Percentiles rank a stretch among this genome's conserved stretches.
Conservation (phyloP, 2,797 vertebrate species). For the Xyrichtys novacula region DNA sequence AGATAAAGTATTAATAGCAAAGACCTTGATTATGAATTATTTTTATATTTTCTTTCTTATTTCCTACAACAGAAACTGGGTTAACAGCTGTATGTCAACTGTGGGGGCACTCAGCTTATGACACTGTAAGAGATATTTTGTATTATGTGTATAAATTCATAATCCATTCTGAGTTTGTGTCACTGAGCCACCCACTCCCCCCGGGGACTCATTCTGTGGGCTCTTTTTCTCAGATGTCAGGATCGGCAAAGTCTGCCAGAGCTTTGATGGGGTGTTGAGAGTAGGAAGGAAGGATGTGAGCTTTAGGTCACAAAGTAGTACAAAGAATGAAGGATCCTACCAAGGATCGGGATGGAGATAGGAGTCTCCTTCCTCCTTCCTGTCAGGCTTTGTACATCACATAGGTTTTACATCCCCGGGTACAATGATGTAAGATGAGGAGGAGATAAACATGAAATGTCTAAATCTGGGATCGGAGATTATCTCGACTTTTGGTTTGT, state of each 20-base stretch:
- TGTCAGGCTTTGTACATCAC: conserved; percentile 57
- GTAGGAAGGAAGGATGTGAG: conserved; percentile 48
- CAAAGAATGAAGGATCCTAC: conserved; percentile 66
- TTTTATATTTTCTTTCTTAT: not conserved
- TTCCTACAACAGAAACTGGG: not conserved
- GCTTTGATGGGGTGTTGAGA: conserved; percentile 76
- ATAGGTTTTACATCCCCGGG: conserved; percentile 22
- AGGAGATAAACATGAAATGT: conserved; percentile 57
- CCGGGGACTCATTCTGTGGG: conserved; percentile 52
- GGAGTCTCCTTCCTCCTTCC: conserved; percentile 33
- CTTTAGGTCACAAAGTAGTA: conserved; percentile 70
- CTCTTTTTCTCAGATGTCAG: conserved; percentile 66
- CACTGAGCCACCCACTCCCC: conserved; percentile 63
- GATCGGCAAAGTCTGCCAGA: conserved; percentile 59
- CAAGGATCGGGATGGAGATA: conserved; percentile 1
- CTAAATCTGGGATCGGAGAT: conserved; percentile 67
- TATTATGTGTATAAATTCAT: conserved; percentile 54
- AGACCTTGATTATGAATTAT: conserved; percentile 14
- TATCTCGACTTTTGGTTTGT: conserved; percentile 45
- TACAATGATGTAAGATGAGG: conserved; percentile 49
- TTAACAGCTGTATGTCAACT: conserved; percentile 24
- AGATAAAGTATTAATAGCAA: not conserved
- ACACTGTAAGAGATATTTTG: conserved; percentile 38
- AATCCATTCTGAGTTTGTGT: conserved; percentile 60
- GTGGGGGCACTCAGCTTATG: conserved; percentile 31